Base-by-base conservation (phyloP, 2,113 vertebrate species). In the Calypte anna region DNA sequence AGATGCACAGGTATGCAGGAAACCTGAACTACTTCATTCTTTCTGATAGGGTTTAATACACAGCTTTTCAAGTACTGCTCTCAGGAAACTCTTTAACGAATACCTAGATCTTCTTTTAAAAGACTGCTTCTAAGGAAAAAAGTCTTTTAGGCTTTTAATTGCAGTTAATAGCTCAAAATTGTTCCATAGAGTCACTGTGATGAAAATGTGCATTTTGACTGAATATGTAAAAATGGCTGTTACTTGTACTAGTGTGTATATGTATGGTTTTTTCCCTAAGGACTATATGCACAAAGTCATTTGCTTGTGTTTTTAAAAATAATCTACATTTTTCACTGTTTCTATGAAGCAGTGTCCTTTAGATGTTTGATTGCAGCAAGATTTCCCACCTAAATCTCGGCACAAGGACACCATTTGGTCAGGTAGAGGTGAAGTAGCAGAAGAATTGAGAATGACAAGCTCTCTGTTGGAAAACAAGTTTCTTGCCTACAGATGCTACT, bases 1-100 rank as follows among this genome's bases (percentile, higher is more conserved):
- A 63, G 99, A 99, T 31, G 98, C 98, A 31, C 99, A 99, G 99
- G 99, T 99, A 94, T 79, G 73, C 12, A 10, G 24, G 57, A 22
- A 82, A 4, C 14, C 2, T 0, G 0, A 48, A 17, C 24, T 21
- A n/a, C 61, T 43, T 54, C n/a, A 8, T 25, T 38, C 31, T 25
- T 12, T 59, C 59, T 58, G 11, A 21, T 21, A 53, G 66, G 19
- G 20, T 46, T 76, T 40, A 33, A 28, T 43, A 12, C 31, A 38
- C 24, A 78, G 58, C 51, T 76, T 12, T 36, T n/a, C 62, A 38
- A 17, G 21, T 18, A 22, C 1, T 86, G 55, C 57, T 75, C 21
- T 33, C 14, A 33, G 51, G 53, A 64, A 61, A 40, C 48, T 57
- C 43, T 81, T 86, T 59, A 51, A 17, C 5, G 63, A 84, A 38